A percentile compares a stretch with the other conserved stretches of the same genome.
Evolutionary conservation across 1,140 invertebrate species (phyloP).

Genomic region (Zaprionus taronus): DNA sequence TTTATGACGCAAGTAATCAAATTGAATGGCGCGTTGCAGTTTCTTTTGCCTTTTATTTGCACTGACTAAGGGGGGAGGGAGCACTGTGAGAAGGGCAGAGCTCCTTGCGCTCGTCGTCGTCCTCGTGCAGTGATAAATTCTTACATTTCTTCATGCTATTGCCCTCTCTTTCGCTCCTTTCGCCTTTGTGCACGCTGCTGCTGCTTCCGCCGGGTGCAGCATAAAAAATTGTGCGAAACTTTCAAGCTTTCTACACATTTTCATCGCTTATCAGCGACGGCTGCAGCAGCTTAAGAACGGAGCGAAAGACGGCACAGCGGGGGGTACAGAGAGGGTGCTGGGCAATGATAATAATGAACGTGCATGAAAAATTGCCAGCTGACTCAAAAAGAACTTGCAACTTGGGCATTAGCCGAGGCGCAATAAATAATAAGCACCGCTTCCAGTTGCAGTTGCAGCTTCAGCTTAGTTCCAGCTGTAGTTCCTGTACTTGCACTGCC

Average conservation of each 20-base stretch:
- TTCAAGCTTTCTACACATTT: constrained; percentile 81
- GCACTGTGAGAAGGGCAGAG: constrained; percentile 3
- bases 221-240: constrained; percentile 81
- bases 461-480: too few relatives aligned
- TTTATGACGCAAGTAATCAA: constrained; percentile 83
- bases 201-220: constrained; percentile 40
- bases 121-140: constrained; percentile 75
- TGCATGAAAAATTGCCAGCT: constrained; percentile 80
- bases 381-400: constrained; percentile 69
- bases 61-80: constrained; percentile 13
- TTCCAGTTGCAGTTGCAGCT: constrained; percentile 9
- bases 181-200: constrained; percentile 12
- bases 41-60: constrained; percentile 74
- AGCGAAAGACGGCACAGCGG: not conserved
- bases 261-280: constrained; percentile 76
- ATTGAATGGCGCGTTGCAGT: constrained; percentile 79
- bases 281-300: constrained; percentile 66
- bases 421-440: constrained; percentile 79
- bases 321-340: not conserved
- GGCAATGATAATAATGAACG: constrained; percentile 78
- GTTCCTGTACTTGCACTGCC: not conserved
- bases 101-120: constrained; percentile 23
- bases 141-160: constrained; percentile 50
- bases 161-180: not conserved
- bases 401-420: constrained; percentile 73